A percentile compares a stretch with the other conserved stretches of the same genome.
Conservation (phyloP, 2,888 invertebrate species). For the Smittia sp. region DNA sequence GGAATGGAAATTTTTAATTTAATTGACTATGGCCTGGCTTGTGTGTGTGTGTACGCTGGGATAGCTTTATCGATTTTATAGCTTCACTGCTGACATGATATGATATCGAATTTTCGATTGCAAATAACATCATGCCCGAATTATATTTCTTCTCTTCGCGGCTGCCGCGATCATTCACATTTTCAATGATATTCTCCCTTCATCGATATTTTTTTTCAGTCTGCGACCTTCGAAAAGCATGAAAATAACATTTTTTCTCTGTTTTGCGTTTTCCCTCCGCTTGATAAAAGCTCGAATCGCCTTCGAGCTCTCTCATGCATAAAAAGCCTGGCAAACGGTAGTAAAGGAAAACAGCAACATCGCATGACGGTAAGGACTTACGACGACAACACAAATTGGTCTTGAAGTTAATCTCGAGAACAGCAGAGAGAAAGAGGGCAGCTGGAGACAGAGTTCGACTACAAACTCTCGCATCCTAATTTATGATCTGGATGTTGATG, state of each 20-base stretch:
- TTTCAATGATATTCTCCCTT: background rate
- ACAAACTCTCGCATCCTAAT: conserved; percentile 23
- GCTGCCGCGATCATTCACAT: background rate
- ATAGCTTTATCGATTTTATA: conserved; percentile 20
- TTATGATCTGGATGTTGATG: background rate
- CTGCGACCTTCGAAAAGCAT: conserved; percentile 16
- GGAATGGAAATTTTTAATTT: conserved; percentile 27
- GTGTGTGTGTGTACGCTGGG: background rate
- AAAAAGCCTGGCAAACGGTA: background rate
- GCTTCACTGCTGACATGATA: background rate
- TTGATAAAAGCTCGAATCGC: background rate
- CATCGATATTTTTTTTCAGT: background rate
- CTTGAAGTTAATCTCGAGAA: conserved; percentile 26
- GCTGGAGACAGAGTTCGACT: background rate
- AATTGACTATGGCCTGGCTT: conserved; percentile 36
- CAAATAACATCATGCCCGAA: background rate
- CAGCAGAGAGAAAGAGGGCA: background rate
- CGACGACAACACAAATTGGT: conserved; percentile 24
- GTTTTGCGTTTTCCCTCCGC: background rate
- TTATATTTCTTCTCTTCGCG: background rate
- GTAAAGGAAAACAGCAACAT: conserved; percentile 15
- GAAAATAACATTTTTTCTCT: background rate
- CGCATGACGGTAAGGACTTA: background rate
- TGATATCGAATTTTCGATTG: conserved; percentile 10
- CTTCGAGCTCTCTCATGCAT: background rate